Evolutionary conservation across 2,888 invertebrate species (phyloP), one percentile per base, ranked within the genome.

Genomic region (Cotesia congregata): DNA sequence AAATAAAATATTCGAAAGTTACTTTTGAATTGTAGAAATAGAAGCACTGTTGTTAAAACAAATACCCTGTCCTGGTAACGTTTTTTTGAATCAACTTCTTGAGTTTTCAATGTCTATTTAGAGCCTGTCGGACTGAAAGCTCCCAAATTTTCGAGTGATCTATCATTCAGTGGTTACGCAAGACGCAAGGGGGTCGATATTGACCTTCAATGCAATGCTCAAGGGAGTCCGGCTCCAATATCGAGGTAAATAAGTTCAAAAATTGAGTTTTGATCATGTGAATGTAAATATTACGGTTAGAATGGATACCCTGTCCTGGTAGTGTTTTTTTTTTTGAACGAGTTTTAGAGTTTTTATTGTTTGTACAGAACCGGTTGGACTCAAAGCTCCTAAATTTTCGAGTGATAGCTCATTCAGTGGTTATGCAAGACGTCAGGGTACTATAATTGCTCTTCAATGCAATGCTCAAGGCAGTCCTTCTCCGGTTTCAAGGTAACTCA

Each of bases 381-480:
- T 92, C 79, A 93, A 93, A 86, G 92, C 92, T 76, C 94, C 94
- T 82, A 93, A 93, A 85, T 93, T 93, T 86, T 92, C 92, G 72
- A 91, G 90, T 79, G 93, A 93, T 81, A 91, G 93, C 81, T 93
- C 92, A 88, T 90, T 91, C 80, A 92, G 92, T 85, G 91, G 92
- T 68, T 94, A 93, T 86, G 88, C 91, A 80, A 83, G 89, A 85
- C 86, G 88, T 81, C 79, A 86, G 87, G 81, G 85, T 83, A 79
- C 86, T 86, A 81, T 86, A 81, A 83, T 88, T 87, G 82, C 86
- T 83, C 78, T 87, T 84, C 76, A 86, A 83, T 83, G 88, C 86
- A 83, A 93, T 90, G 94, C 94, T 80, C 94, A 94, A 89, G 93
- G 93, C 75, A 94, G 91, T 90, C 94, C 94, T 70, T 92, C 93